These are phyloP conservation scores for Ips nitidus DNA, from an alignment of 1,140 invertebrate genomes.

Conservation along the genomic window DNA sequence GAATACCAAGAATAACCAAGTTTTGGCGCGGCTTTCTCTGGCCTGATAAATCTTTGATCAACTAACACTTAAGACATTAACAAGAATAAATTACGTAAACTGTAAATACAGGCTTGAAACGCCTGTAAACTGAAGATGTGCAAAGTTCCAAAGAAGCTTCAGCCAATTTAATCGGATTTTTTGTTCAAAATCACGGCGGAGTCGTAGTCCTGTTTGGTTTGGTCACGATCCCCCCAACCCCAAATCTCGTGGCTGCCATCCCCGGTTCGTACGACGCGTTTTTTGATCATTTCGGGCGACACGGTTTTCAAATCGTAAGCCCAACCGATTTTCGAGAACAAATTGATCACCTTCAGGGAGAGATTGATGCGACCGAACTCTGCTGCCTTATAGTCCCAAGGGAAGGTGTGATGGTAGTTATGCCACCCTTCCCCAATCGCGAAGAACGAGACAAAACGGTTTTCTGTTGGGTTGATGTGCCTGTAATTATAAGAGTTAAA, in stretches of 20 bases:
- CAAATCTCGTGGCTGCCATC: constrained; percentile 61
- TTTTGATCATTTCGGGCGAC: constrained; percentile 67
- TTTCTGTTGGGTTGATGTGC: constrained; percentile 75
- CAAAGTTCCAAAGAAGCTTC: too few species aligned
- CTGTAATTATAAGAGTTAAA: constrained; percentile 47
- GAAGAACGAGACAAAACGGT: constrained; percentile 68
- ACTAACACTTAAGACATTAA: too few species aligned
- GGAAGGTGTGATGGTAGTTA: constrained; percentile 96
- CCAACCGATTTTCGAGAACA: constrained; percentile 81
- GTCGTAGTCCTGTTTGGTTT: constrained; percentile 43
- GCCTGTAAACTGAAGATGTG: too few species aligned
- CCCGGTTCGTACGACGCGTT: constrained; percentile 72
- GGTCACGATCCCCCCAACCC: constrained; percentile 60
- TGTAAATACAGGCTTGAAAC: too few species aligned
- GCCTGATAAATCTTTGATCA: too few species aligned
- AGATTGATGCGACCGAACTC: constrained; percentile 81
- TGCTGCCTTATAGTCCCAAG: constrained; percentile 90
- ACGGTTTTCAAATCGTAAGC: constrained; percentile 89
- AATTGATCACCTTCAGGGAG: constrained; percentile 84
- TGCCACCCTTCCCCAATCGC: constrained; percentile 89
- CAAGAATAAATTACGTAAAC: too few species aligned
- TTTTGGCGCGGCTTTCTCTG: too few species aligned
- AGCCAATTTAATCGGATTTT: constrained; percentile 29
- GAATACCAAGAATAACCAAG: too few species aligned
- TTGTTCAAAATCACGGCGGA: constrained; percentile 52